Evolutionary conservation across 2,797 vertebrate genomes (phyloP), one percentile per base, ranked within the genome.

Genomic region (Numenius phaeopus): DNA sequence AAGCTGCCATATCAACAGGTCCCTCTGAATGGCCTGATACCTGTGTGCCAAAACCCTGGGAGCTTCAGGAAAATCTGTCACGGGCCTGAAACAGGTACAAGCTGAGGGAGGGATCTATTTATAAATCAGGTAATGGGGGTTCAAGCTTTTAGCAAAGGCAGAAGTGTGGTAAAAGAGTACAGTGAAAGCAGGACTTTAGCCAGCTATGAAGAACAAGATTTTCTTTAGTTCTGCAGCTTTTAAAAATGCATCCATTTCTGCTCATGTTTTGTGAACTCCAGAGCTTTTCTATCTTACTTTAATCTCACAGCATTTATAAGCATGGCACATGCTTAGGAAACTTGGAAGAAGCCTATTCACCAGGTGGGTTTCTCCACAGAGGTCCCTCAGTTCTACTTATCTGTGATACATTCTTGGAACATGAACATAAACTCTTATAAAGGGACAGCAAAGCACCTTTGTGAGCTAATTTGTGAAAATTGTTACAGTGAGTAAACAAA

Each of bases 401-500:
- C 70, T 42, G 21, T 62, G 65, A 67, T 46, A 55, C 40, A 5
- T 37, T 83, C 89, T 89, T 64, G 71, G 88, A 94, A 71, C 29
- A n/a, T 15, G 88, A 94, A 71, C 29, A n/a, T 15, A 94, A 67
- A 39, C 16, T 10, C 8, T 89, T 94, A 69, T 1, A 92, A 86
- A 95, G 42, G 50, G 40, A 72, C 64, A 93, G 92, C 58, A 89
- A 76, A 78, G 59, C 40, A 94, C 46, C 39, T 90, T 39, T 75
- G 7, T 54, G 49, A 79, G 59, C 19, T 40, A 77, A 90, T 90
- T 88, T 90, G 61, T 80, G 59, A 72, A 66, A 32, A 61, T 19
- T 87, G 75, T 87, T 95, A 94, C 66, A 39, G 21, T 58, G 64
- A 91, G 77, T 83, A 96, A 96, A 90, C 50, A 96, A 87, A 94